phyloP scores from a whole-genome alignment of 2,888 invertebrate species.

The Celastrina argiolus region DNA sequence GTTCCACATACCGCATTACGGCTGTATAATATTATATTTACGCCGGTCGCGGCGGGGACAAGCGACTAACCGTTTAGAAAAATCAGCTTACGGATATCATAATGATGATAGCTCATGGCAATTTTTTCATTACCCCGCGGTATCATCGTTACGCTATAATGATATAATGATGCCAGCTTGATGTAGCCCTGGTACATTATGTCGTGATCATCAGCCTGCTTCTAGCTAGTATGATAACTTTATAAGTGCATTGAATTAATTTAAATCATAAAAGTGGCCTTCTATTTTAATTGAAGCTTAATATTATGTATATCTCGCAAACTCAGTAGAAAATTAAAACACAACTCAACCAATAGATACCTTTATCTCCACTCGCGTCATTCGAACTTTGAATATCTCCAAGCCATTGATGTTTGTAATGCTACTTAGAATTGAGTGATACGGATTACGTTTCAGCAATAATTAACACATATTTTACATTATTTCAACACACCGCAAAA shows the following conservation, averaged over 20 bases:
- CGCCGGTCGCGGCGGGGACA: background rate
- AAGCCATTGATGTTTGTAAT: background rate
- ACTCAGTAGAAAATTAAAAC: too few relatives aligned
- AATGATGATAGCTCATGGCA: constrained; percentile 5
- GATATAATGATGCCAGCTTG: background rate
- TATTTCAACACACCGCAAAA: constrained; percentile 11
- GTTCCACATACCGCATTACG: background rate
- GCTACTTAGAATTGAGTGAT: background rate
- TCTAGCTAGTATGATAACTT: too few relatives aligned
- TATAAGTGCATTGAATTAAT: too few relatives aligned
- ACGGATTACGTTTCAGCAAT: constrained; percentile 20
- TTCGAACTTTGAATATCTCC: background rate
- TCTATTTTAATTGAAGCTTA: too few relatives aligned
- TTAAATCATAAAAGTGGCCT: too few relatives aligned
- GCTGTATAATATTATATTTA: background rate
- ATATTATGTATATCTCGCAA: too few relatives aligned
- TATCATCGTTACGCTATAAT: constrained; percentile 10
- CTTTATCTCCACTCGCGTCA: background rate
- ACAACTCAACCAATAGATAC: too few relatives aligned
- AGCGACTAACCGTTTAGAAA: constrained; percentile 5
- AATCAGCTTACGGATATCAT: constrained; percentile 10
- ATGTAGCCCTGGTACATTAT: background rate
- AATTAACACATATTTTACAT: constrained; percentile 18
- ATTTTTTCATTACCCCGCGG: constrained; percentile 9
- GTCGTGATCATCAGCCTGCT: background rate